Conservation (phyloP, 2,113 vertebrate genomes). For the Carlito syrichta region DNA sequence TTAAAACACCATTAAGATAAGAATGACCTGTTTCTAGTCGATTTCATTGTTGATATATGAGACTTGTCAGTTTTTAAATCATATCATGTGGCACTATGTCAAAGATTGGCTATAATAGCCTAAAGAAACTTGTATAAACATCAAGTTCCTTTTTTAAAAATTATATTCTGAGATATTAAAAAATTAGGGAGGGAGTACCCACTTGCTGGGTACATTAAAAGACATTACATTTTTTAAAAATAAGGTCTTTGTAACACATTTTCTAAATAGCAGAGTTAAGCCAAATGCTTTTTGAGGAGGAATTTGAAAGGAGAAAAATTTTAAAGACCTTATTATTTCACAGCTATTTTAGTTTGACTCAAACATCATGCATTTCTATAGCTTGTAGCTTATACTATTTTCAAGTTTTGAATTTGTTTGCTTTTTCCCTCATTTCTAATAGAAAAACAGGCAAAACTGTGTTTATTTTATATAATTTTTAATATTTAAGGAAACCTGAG, state of each 20-base stretch:
- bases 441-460: neutral
- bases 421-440: neutral
- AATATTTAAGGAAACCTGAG: neutral
- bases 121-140: conserved; percentile 58
- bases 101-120: conserved; percentile 34
- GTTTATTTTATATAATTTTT: neutral
- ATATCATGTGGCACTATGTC: neutral
- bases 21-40: conserved; percentile 28
- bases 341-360: neutral
- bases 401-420: neutral
- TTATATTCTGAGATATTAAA: neutral
- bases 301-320: conserved; percentile 19
- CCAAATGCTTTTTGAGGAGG: conserved; percentile 30
- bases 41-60: conserved; percentile 49
- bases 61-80: conserved; percentile 45
- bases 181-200: neutral
- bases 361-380: neutral
- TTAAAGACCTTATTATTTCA: neutral
- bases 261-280: conserved; percentile 42
- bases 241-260: neutral
- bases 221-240: conserved; percentile 30
- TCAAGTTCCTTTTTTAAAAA: conserved; percentile 12
- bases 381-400: neutral
- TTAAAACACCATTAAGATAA: conserved; percentile 52
- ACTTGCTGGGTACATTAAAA: neutral